Conservation (phyloP, 2,113 vertebrate species). For the Pituophis catenifer region DNA sequence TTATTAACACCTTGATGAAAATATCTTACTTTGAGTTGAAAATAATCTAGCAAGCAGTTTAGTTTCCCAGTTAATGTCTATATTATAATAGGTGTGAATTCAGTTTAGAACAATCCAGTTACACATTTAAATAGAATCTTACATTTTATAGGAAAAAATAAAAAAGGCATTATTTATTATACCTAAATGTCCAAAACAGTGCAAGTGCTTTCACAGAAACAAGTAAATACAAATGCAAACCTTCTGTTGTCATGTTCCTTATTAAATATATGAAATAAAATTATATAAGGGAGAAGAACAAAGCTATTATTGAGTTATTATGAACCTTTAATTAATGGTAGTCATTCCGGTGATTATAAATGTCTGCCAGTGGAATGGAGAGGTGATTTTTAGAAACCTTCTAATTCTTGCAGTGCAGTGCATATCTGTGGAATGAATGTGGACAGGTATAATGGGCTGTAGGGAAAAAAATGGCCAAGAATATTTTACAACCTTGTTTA, state of each 20-base stretch:
- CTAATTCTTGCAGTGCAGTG: not conserved
- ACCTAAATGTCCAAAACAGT: not conserved
- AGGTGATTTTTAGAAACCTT: not conserved
- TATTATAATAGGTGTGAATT: not conserved
- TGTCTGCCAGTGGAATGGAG: not conserved
- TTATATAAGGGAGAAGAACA: not conserved
- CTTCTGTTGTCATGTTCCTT: not conserved
- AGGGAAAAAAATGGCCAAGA: not conserved
- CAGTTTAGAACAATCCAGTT: not conserved
- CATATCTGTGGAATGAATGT: not conserved
- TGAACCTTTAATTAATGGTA: not conserved
- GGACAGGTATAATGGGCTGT: not conserved
- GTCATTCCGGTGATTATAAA: not conserved
- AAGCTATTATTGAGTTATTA: not conserved
- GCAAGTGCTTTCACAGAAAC: not conserved
- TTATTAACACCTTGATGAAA: not conserved
- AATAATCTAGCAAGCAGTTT: not conserved
- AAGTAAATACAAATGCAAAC: not conserved
- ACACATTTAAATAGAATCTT: not conserved
- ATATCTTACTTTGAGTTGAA: not conserved
- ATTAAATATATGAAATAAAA: not conserved
- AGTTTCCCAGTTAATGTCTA: not conserved
- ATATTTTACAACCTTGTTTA: not conserved
- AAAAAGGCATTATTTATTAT: not conserved
- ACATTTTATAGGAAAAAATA: not conserved